These are phyloP conservation scores for Scaptomyza tumidula DNA, from an alignment of 2,888 invertebrate genomes.

Conservation along the genomic window DNA sequence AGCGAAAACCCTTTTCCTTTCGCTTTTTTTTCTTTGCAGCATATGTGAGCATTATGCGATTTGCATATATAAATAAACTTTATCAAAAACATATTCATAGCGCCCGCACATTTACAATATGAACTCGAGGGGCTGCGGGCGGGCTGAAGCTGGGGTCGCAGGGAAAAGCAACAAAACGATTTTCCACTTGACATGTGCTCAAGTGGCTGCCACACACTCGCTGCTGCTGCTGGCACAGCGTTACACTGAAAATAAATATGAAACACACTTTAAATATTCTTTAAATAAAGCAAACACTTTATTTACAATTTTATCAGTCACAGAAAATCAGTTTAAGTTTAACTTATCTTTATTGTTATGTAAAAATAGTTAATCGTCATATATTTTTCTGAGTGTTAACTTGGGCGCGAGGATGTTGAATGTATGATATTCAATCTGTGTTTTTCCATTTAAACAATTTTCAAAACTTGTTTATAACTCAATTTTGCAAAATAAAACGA, in stretches of 20 bases:
- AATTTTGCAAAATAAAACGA: slow-evolving; percentile 72
- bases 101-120: slow-evolving; percentile 42
- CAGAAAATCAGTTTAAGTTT: too few species aligned
- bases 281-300: too few species aligned
- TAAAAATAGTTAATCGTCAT: not conserved
- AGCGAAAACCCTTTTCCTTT: not conserved
- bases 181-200: slow-evolving; percentile 79
- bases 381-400: not conserved
- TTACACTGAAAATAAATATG: not conserved
- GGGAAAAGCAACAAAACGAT: slow-evolving; percentile 69
- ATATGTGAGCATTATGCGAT: slow-evolving; percentile 52
- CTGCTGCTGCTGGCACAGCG: slow-evolving; percentile 15
- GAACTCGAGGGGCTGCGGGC: slow-evolving; percentile 4
- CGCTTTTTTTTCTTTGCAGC: slow-evolving; percentile 20
- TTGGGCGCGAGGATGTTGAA: slow-evolving; percentile 1
- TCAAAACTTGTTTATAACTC: slow-evolving; percentile 78
- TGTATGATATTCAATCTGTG: slow-evolving; percentile 71
- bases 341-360: not conserved
- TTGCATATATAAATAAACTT: slow-evolving; percentile 75
- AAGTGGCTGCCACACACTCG: slow-evolving; percentile 65
- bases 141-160: not conserved
- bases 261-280: too few species aligned
- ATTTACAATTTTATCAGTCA: too few species aligned
- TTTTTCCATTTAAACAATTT: slow-evolving; percentile 71
- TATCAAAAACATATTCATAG: slow-evolving; percentile 75